Percentiles rank a stretch among this genome's conserved stretches.
Conservation (phyloP, 2,113 vertebrate genomes). For the Aspidoscelis tigris region DNA sequence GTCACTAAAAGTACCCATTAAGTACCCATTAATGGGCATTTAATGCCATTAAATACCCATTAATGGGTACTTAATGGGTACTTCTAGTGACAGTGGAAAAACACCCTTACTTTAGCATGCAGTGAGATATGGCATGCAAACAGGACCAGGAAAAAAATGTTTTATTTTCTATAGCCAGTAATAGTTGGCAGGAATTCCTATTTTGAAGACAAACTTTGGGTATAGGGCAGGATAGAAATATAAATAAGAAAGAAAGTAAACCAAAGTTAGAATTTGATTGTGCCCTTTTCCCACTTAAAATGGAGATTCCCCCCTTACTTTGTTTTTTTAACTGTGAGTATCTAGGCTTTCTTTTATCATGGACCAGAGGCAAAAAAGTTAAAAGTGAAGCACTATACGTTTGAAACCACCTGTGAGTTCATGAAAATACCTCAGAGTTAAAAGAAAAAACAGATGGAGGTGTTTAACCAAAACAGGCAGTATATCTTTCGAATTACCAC, state of each 20-base stretch:
- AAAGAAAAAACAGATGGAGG: conserved; percentile 58
- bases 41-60: too few relatives aligned
- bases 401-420: conserved; percentile 65
- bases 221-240: too few relatives aligned
- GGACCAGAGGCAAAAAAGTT: conserved; percentile 63
- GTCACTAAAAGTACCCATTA: too few relatives aligned
- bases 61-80: too few relatives aligned
- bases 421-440: conserved; percentile 61
- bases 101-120: too few relatives aligned
- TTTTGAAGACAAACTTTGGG: conserved; percentile 10
- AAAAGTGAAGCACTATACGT: conserved; percentile 63
- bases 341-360: conserved; percentile 69
- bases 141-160: conserved; percentile 1
- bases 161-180: conserved; percentile 29
- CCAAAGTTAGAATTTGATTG: conserved; percentile 69
- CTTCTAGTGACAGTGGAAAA: too few relatives aligned
- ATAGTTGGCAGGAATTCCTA: conserved; percentile 45
- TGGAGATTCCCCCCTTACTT: background rate
- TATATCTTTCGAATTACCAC: conserved; percentile 60
- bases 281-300: conserved; percentile 52
- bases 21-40: too few relatives aligned
- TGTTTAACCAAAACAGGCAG: conserved; percentile 59
- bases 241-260: conserved; percentile 27
- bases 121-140: background rate
- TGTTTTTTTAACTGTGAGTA: conserved; percentile 31